Evolutionary conservation across 2,888 invertebrate species (phyloP).

Genomic region (Protonemura montana): DNA sequence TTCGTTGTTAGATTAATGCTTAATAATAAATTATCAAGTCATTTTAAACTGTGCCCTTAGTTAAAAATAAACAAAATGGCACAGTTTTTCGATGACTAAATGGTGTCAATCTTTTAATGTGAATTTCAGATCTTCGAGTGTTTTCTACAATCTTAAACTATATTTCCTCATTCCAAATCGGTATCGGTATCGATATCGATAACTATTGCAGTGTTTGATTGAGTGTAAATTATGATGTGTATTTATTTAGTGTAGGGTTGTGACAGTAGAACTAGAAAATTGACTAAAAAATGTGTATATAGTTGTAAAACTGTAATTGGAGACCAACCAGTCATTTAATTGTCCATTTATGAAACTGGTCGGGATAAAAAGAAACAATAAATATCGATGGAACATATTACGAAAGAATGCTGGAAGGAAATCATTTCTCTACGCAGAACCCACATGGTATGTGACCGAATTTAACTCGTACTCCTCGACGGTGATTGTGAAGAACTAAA

Average conservation of each 20-base stretch:
- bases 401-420: background rate
- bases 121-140: background rate
- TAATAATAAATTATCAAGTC: background rate
- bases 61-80: background rate
- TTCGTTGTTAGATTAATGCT: background rate
- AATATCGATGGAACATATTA: background rate
- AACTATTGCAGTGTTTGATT: background rate
- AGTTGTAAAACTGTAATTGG: background rate
- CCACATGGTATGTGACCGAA: no score
- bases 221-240: background rate
- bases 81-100: background rate
- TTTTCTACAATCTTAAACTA: background rate
- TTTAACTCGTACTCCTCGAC: no score
- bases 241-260: background rate
- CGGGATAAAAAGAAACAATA: background rate
- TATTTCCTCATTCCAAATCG: slow-evolving; percentile 7
- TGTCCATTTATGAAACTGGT: background rate
- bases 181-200: background rate
- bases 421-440: no score
- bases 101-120: background rate
- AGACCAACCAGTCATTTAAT: background rate
- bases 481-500: no score
- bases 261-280: background rate
- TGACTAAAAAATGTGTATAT: background rate
- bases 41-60: background rate